phyloP scores from a whole-genome alignment of 2,113 vertebrate genomes.

The Hucho hucho region DNA sequence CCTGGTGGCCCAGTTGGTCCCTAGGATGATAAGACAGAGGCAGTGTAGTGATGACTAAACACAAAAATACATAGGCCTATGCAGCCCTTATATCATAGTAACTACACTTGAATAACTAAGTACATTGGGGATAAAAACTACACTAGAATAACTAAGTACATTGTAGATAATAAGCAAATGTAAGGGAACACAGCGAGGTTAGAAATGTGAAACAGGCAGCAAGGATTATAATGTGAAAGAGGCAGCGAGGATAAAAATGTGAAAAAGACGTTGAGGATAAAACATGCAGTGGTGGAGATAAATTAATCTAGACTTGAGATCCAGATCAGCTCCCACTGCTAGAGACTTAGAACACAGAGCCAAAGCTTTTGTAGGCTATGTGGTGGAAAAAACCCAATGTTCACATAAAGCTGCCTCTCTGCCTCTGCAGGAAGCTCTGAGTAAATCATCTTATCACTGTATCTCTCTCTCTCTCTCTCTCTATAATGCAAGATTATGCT shows the following conservation, averaged over 20 bases:
- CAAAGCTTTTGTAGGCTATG: conserved; percentile 39
- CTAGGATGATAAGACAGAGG: conserved; percentile 68
- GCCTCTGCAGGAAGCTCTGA: conserved; percentile 43
- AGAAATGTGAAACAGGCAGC: conserved; percentile 23
- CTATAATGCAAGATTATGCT: too few relatives aligned
- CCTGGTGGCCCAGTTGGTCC: conserved; percentile 85
- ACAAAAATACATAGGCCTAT: background rate
- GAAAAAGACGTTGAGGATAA: conserved; percentile 20
- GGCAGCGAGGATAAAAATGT: conserved; percentile 16
- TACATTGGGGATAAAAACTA: background rate
- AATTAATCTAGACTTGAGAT: conserved; percentile 42
- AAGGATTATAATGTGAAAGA: conserved; percentile 19
- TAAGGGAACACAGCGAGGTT: conserved; percentile 28
- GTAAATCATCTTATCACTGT: conserved; percentile 52
- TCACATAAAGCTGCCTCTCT: conserved; percentile 24
- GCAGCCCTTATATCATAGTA: background rate
- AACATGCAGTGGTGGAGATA: conserved; percentile 46
- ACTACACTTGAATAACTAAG: background rate
- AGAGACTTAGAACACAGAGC: conserved; percentile 28
- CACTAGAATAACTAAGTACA: too few relatives aligned
- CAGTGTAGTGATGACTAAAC: background rate
- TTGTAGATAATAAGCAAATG: background rate
- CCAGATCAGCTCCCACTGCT: background rate
- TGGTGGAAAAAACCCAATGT: conserved; percentile 32
- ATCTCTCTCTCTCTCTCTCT: background rate